Evolutionary conservation across 37 sponge, comb jelly and placozoan genomes (phyloP), one percentile per base, ranked within the genome.

Genomic region (Halichondria panicea): DNA sequence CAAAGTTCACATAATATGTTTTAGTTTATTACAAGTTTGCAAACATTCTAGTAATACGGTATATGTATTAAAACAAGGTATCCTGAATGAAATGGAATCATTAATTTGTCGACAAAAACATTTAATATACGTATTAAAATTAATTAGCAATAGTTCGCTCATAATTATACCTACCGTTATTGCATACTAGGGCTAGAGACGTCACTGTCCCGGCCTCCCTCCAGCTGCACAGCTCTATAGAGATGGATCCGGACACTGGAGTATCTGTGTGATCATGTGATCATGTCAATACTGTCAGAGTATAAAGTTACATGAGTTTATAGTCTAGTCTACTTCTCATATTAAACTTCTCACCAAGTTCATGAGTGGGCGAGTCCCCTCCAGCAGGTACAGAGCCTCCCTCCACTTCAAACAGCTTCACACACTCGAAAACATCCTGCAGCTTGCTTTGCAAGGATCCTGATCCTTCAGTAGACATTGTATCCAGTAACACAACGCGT

Each of bases 101-200:
- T 48, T 48, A 48, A 19, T 48, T 11, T 15, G 15, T 19, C 52
- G 11, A n/a, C n/a, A n/a, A n/a, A n/a, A n/a, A n/a, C n/a, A n/a
- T n/a, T n/a, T n/a, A n/a, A n/a, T n/a, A n/a, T n/a, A n/a, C n/a
- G n/a, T n/a, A n/a, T n/a, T n/a, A n/a, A n/a, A n/a, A n/a, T n/a
- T n/a, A n/a, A n/a, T n/a, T n/a, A n/a, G n/a, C n/a, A n/a, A n/a
- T n/a, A n/a, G n/a, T n/a, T n/a, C n/a, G n/a, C n/a, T n/a, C n/a
- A n/a, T n/a, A n/a, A 43, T 33, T 1, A n/a, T n/a, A 42, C 78
- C 39, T 53, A 88, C 88, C 88, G 81, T 88, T 88, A 43, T 81
- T 81, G 59, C 88, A 88, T 15, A 88, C 82, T 21, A 90, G 75
- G 11, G 68, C 75, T 18, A 89, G 57, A 4, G 79, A 31, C 48